Evolutionary conservation across 2,113 vertebrate species (phyloP).

Genomic region (Cygnus atratus): DNA sequence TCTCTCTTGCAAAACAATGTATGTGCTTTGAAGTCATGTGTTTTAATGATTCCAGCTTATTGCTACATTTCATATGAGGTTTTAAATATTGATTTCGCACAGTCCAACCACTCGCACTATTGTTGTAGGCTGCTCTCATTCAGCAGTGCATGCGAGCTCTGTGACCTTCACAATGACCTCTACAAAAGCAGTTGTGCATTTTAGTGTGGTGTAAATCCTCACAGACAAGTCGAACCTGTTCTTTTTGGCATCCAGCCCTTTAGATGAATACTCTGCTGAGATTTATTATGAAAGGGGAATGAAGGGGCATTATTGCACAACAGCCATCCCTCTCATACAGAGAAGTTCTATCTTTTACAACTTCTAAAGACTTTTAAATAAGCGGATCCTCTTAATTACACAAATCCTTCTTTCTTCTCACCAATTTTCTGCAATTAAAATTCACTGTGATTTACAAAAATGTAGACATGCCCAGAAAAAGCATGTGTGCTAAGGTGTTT

Average conservation of each 20-base stretch:
- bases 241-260: conserved; percentile 82
- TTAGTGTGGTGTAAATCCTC: conserved; percentile 84
- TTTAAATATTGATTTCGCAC: conserved; percentile 34
- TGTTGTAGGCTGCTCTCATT: conserved; percentile 68
- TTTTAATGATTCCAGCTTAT: conserved; percentile 11
- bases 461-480: conserved; percentile 5
- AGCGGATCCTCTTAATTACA: conserved; percentile 70
- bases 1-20: background rate
- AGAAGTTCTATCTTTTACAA: conserved; percentile 75
- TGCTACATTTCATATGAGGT: conserved; percentile 42
- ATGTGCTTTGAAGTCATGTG: background rate
- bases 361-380: conserved; percentile 72
- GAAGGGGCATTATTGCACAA: conserved; percentile 80
- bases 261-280: conserved; percentile 77
- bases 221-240: conserved; percentile 88
- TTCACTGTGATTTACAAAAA: background rate
- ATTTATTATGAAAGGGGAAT: conserved; percentile 84
- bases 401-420: conserved; percentile 56
- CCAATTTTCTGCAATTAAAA: conserved; percentile 49
- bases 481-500: conserved; percentile 20
- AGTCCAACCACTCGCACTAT: conserved; percentile 23
- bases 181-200: conserved; percentile 81
- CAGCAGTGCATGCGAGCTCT: conserved; percentile 23
- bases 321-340: conserved; percentile 68
- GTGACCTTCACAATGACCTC: conserved; percentile 84